Evolutionary conservation across 2,797 vertebrate species (phyloP), one percentile per base, ranked within the genome.

Genomic region (Anabas testudineus): DNA sequence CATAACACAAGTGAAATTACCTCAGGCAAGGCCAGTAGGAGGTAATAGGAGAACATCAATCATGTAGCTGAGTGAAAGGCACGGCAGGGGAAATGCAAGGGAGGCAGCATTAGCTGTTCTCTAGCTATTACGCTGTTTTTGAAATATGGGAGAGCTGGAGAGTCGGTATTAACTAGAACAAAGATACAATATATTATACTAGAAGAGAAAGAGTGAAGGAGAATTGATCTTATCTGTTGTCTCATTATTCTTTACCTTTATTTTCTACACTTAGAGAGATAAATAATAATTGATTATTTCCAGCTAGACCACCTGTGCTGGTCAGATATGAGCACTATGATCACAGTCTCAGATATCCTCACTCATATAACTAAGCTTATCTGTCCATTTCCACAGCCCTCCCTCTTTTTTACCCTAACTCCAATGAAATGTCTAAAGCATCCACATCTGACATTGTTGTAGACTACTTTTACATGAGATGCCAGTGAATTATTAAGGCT

Each of bases 1-100:
- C 57, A 36, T 47, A 65, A 60, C 80, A 71, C 14, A 5, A 67
- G 52, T 36, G 42, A 65, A 68, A 75, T 71, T 59, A 67, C 72
- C 65, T 71, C 30, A 55, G 32, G 67, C 72, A 54, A 49, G 69
- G 71, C 75, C 60, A 58, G 52, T 36, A 69, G 64, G 51, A 69
- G 37, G 54, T 72, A 78, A 80, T 65, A 63, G 42, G 47, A 57
- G 53, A 48, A 56, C 74, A 69, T 86, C 59, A 71, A 87, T 89
- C 84, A 82, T 65, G 56, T 4, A 36, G 61, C 66, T 34, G 37
- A 48, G 21, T 55, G 42, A 57, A 58, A 52, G 16, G 51, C 47
- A 16, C 46, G 30, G 43, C 63, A 52, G 56, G 24, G 58, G 41
- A 62, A 72, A 71, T 51, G 37, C 49, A 45, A 14, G 18, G 48